These are phyloP conservation scores for Rutilus rutilus DNA, from an alignment of 2,113 vertebrate genomes.

Conservation along the genomic window DNA sequence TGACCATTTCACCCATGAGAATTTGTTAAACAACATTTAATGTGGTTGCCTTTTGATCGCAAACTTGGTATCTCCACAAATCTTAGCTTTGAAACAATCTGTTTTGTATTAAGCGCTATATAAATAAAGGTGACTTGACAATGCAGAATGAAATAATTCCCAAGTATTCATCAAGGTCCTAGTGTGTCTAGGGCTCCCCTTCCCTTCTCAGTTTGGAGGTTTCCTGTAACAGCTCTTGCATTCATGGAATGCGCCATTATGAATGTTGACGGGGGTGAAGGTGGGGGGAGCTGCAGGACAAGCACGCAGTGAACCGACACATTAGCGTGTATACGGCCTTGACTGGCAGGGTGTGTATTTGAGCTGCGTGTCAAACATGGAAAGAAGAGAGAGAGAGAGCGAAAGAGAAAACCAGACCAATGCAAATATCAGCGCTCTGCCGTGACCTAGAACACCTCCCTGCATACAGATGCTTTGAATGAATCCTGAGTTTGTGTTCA, in stretches of 20 bases:
- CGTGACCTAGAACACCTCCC: not conserved
- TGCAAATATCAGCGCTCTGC: constrained; percentile 18
- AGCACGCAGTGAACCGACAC: constrained; percentile 37
- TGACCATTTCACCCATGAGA: not conserved
- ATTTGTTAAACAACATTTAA: not conserved
- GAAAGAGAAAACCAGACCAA: constrained; percentile 1
- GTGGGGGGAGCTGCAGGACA: not conserved
- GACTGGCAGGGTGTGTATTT: constrained; percentile 44
- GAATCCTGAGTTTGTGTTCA: constrained; percentile 25
- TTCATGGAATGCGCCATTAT: constrained; percentile 39
- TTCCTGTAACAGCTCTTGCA: constrained; percentile 19
- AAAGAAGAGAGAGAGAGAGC: not conserved
- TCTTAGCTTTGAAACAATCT: not conserved
- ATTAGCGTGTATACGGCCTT: constrained; percentile 36
- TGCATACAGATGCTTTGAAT: constrained; percentile 34
- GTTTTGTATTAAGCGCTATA: not conserved
- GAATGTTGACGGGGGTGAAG: constrained; percentile 1
- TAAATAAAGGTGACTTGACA: not conserved
- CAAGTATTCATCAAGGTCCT: constrained; percentile 11
- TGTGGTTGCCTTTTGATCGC: not conserved
- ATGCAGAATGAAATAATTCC: not conserved
- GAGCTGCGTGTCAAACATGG: constrained; percentile 32
- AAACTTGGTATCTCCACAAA: not conserved
- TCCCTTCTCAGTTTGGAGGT: constrained; percentile 13
- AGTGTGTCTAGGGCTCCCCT: constrained; percentile 4